Conservation (phyloP, 2,113 vertebrate species). For the Gymnocephalus cernua region DNA sequence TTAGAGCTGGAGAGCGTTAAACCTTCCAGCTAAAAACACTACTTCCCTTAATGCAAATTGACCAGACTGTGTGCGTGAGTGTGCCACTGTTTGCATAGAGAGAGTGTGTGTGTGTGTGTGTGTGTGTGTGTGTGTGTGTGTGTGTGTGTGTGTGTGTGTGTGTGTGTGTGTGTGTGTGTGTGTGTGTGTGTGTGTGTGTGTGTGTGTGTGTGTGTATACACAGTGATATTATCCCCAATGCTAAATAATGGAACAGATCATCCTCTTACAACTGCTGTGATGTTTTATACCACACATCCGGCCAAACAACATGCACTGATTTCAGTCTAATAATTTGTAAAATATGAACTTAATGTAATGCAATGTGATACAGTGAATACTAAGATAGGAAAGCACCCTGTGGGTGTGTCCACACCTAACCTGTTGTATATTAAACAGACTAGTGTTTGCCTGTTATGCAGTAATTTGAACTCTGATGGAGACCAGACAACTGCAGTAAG, state of each 20-base stretch:
- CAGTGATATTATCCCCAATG: too few species aligned
- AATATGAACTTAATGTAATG: background rate
- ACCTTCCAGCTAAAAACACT: conserved; percentile 49
- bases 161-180: conserved; percentile 15
- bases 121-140: conserved; percentile 8
- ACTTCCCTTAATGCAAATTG: conserved; percentile 57
- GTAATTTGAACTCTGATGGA: background rate
- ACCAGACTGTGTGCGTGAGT: background rate
- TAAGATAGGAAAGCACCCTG: background rate
- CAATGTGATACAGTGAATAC: background rate
- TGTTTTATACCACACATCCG: background rate
- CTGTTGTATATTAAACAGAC: background rate
- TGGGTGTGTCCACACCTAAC: background rate
- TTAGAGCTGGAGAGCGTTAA: conserved; percentile 44
- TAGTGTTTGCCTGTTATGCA: background rate
- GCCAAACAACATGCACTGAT: background rate
- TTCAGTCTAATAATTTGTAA: background rate
- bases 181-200: conserved; percentile 1
- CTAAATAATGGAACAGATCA: background rate
- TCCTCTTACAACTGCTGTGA: background rate
- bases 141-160: conserved; percentile 2
- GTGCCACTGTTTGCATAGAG: conserved; percentile 5
- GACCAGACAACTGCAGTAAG: background rate
- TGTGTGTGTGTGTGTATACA: conserved; percentile 1
- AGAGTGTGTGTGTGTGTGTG: conserved; percentile 6